Evolutionary conservation across 2,888 invertebrate species (phyloP).

Genomic region (Malacosoma neustria): DNA sequence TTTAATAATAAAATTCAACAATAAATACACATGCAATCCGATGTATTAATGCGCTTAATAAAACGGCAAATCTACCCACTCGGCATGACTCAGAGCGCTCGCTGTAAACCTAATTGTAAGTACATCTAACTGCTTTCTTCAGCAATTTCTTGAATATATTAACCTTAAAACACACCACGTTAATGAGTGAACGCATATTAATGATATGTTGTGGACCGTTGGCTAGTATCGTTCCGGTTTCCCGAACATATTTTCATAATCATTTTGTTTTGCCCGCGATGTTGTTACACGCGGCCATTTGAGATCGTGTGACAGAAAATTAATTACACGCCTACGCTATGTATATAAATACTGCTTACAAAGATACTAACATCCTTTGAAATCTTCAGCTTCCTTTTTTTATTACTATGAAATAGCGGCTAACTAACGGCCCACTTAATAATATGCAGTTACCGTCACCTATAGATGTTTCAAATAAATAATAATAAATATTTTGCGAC

Average conservation of each 20-base stretch:
- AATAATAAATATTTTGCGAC: too few species aligned
- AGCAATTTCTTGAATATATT: slow-evolving; percentile 13
- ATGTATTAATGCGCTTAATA: not conserved
- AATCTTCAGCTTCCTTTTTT: too few species aligned
- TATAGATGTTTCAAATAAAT: too few species aligned
- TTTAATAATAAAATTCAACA: too few species aligned
- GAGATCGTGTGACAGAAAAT: not conserved
- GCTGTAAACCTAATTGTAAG: slow-evolving; percentile 1
- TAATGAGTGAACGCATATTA: slow-evolving; percentile 12
- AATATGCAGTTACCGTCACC: too few species aligned
- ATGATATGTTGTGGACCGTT: slow-evolving; percentile 10
- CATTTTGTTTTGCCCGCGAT: slow-evolving; percentile 6
- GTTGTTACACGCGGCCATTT: not conserved
- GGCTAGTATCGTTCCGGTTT: slow-evolving; percentile 18
- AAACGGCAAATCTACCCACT: not conserved
- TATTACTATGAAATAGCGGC: too few species aligned
- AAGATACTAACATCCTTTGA: too few species aligned
- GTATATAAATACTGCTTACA: not conserved
- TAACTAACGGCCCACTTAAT: too few species aligned
- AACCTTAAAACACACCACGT: slow-evolving; percentile 11
- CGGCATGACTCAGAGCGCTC: not conserved
- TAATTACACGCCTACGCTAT: too few species aligned
- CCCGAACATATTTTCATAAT: slow-evolving; percentile 25
- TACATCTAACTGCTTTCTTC: slow-evolving; percentile 5
- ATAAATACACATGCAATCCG: too few species aligned